A percentile compares a stretch with the other conserved stretches of the same genome.
These are phyloP conservation scores for Noctuana brunneofusca DNA, from an alignment of 2,888 invertebrate genomes.

Conservation along the genomic window DNA sequence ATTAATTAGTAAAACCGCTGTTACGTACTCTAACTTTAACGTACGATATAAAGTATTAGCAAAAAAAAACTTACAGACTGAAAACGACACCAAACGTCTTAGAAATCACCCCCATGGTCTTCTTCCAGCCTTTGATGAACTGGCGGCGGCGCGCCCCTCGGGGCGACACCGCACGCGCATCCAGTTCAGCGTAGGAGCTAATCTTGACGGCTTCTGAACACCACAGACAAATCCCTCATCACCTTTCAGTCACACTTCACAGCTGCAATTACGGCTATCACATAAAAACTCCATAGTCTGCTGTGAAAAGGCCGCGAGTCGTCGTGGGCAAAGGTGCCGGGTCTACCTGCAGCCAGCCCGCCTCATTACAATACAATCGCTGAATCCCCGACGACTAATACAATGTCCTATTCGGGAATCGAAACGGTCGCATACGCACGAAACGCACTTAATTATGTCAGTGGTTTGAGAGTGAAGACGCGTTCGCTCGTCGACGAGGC, in stretches of 20 bases:
- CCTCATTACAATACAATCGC: slow-evolving; percentile 63
- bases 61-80: slow-evolving; percentile 87
- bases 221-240: slow-evolving; percentile 55
- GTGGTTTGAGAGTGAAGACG: slow-evolving; percentile 33
- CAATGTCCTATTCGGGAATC: slow-evolving; percentile 61
- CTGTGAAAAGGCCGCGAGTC: slow-evolving; percentile 36
- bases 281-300: slow-evolving; percentile 50
- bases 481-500: slow-evolving; percentile 58
- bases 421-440: slow-evolving; percentile 58
- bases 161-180: slow-evolving; percentile 70
- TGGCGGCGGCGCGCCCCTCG: slow-evolving; percentile 78
- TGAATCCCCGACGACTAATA: slow-evolving; percentile 49
- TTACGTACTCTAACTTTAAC: no score
- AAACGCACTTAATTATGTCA: slow-evolving; percentile 42
- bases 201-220: slow-evolving; percentile 66
- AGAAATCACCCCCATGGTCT: slow-evolving; percentile 89
- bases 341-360: slow-evolving; percentile 39
- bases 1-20: no score
- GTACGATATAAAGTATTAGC: not conserved
- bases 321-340: slow-evolving; percentile 34
- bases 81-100: slow-evolving; percentile 91
- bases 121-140: slow-evolving; percentile 79
- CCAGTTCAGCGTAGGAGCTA: slow-evolving; percentile 75
- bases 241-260: slow-evolving; percentile 63
- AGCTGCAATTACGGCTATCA: slow-evolving; percentile 46